A percentile compares a stretch with the other conserved stretches of the same genome.
These are phyloP conservation scores for Coptodon bakossiorum DNA, from an alignment of 2,113 vertebrate species.

Conservation along the genomic window DNA sequence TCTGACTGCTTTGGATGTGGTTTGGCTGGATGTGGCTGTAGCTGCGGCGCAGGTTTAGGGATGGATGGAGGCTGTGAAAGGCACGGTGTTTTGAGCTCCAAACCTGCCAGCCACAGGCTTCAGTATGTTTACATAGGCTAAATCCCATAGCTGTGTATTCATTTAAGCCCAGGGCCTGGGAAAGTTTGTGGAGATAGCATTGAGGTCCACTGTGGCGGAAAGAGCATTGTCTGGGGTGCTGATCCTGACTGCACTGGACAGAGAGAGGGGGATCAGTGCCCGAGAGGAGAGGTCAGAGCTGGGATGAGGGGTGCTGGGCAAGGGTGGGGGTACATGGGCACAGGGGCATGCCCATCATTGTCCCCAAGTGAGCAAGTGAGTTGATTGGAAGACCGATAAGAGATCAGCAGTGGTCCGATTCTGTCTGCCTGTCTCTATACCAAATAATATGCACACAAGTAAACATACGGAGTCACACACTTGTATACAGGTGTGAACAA, in stretches of 20 bases:
- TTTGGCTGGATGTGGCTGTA: background rate
- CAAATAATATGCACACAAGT: background rate
- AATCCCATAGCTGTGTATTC: slow-evolving; percentile 59
- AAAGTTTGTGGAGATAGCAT: slow-evolving; percentile 72
- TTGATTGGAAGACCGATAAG: slow-evolving; percentile 38
- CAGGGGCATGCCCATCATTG: slow-evolving; percentile 50
- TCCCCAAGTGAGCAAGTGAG: slow-evolving; percentile 15
- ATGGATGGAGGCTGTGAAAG: background rate
- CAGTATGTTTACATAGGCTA: slow-evolving; percentile 63
- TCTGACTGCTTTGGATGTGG: background rate
- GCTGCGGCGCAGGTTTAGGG: background rate
- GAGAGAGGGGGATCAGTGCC: slow-evolving; percentile 43
- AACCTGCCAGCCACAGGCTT: slow-evolving; percentile 35
- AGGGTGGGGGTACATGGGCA: slow-evolving; percentile 16
- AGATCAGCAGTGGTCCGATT: slow-evolving; percentile 18
- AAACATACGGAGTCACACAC: background rate
- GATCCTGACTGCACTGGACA: slow-evolving; percentile 54
- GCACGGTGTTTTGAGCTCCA: background rate
- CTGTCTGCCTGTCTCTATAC: slow-evolving; percentile 27
- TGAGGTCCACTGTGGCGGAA: slow-evolving; percentile 70
- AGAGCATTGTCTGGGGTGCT: slow-evolving; percentile 64
- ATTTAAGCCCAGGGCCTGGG: slow-evolving; percentile 72
- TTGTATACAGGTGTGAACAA: background rate
- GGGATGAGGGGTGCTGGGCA: slow-evolving; percentile 14
- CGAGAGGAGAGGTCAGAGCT: slow-evolving; percentile 34